phyloP scores from a whole-genome alignment of 2,113 vertebrate species.

The Mormyrus lacerda region DNA sequence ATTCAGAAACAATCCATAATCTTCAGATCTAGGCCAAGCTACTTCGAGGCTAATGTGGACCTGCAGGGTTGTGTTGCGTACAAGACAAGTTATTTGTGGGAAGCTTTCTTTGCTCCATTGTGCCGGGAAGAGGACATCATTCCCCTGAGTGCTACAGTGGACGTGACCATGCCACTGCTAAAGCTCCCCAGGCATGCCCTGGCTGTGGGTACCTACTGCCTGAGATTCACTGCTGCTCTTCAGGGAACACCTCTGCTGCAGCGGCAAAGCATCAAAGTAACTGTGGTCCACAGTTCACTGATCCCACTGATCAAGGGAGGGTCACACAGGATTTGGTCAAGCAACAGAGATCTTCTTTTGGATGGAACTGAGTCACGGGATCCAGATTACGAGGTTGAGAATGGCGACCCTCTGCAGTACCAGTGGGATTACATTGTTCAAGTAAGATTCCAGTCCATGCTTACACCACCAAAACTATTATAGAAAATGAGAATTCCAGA shows the following conservation, averaged over 20 bases:
- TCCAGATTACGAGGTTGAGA: slow-evolving; percentile 47
- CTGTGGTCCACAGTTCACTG: slow-evolving; percentile 51
- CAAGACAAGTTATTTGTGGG: slow-evolving; percentile 58
- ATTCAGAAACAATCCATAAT: slow-evolving; percentile 43
- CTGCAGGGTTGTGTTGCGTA: slow-evolving; percentile 57
- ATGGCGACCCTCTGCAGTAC: slow-evolving; percentile 46
- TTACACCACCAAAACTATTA: background rate
- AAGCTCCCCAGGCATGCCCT: slow-evolving; percentile 51
- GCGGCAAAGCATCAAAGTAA: slow-evolving; percentile 33
- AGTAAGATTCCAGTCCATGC: slow-evolving; percentile 38
- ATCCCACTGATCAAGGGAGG: slow-evolving; percentile 61
- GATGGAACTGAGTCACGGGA: slow-evolving; percentile 61
- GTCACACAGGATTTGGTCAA: slow-evolving; percentile 53
- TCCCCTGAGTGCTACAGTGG: slow-evolving; percentile 23
- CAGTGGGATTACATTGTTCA: slow-evolving; percentile 46
- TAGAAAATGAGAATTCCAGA: background rate
- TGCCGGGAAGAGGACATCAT: slow-evolving; percentile 38
- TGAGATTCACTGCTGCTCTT: slow-evolving; percentile 55
- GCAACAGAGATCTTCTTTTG: slow-evolving; percentile 51
- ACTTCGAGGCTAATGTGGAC: slow-evolving; percentile 59
- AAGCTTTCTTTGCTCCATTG: slow-evolving; percentile 38
- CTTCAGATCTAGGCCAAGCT: slow-evolving; percentile 46
- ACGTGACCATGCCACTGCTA: slow-evolving; percentile 45
- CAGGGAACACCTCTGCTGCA: slow-evolving; percentile 51
- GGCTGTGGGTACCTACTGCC: slow-evolving; percentile 50